Conservation (phyloP, 2,888 invertebrate genomes). For the Aphidoletes aphidimyza region DNA sequence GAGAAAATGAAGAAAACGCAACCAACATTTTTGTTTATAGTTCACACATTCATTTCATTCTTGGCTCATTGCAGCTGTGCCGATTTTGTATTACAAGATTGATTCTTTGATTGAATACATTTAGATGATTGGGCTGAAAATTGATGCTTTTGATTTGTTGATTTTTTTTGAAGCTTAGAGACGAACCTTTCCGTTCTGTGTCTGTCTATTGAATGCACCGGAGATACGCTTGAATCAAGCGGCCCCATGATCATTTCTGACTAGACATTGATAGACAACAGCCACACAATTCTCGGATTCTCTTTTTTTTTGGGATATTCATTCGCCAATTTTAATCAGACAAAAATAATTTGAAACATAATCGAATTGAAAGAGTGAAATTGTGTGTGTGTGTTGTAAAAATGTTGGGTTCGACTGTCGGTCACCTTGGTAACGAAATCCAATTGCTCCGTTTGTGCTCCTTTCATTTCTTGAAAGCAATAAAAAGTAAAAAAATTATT, state of each 20-base stretch:
- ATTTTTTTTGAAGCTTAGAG: background rate
- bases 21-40: background rate
- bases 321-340: background rate
- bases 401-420: slow-evolving; percentile 8
- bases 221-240: background rate
- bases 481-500: too few relatives aligned
- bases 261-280: background rate
- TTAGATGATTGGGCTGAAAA: background rate
- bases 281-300: background rate
- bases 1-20: background rate
- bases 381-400: background rate
- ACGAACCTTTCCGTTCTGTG: background rate
- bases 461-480: background rate
- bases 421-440: slow-evolving; percentile 11
- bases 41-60: too few relatives aligned
- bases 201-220: background rate
- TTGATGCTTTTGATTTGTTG: background rate
- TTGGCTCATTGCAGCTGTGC: too few relatives aligned
- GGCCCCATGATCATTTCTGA: background rate
- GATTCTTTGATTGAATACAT: too few relatives aligned
- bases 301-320: background rate
- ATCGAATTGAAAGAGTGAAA: too few relatives aligned
- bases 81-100: too few relatives aligned
- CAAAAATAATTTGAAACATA: background rate
- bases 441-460: background rate